Conservation (phyloP, 1,140 invertebrate species). For the Drosophila bipectinata region DNA sequence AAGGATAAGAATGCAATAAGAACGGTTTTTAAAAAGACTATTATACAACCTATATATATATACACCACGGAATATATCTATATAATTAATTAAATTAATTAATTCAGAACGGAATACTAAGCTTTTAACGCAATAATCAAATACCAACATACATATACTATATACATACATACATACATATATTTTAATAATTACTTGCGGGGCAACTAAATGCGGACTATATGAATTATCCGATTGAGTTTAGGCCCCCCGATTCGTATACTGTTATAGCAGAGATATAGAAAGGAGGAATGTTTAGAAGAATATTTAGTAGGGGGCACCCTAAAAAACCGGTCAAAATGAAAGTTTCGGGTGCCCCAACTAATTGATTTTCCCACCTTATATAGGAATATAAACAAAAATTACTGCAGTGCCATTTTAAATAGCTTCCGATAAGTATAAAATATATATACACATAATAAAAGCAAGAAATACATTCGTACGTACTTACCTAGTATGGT, state of each 20-base stretch:
- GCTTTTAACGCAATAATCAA: slow-evolving; percentile 82
- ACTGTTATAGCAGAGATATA: slow-evolving; percentile 36
- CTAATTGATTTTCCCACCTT: slow-evolving; percentile 84
- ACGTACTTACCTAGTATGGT: slow-evolving; percentile 65
- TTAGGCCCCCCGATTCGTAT: slow-evolving; percentile 36
- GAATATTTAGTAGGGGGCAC: slow-evolving; percentile 44
- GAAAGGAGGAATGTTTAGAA: slow-evolving; percentile 36
- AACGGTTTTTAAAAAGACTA: slow-evolving; percentile 81
- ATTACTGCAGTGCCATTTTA: slow-evolving; percentile 84
- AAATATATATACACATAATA: slow-evolving; percentile 49
- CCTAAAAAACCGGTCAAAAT: not conserved
- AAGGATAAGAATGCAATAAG: slow-evolving; percentile 63
- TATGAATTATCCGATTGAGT: slow-evolving; percentile 26
- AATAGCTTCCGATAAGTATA: slow-evolving; percentile 83
- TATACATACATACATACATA: slow-evolving; percentile 50
- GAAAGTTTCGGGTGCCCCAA: slow-evolving; percentile 18
- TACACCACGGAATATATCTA: slow-evolving; percentile 41
- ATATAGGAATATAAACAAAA: slow-evolving; percentile 77
- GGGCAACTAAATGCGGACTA: slow-evolving; percentile 21
- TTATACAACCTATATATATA: slow-evolving; percentile 67
- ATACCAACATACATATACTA: slow-evolving; percentile 56
- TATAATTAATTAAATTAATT: slow-evolving; percentile 10
- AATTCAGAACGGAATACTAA: slow-evolving; percentile 66
- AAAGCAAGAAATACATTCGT: slow-evolving; percentile 42
- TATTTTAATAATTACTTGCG: slow-evolving; percentile 71